phyloP scores from a whole-genome alignment of 2,797 vertebrate genomes.

The Pristis pectinata region DNA sequence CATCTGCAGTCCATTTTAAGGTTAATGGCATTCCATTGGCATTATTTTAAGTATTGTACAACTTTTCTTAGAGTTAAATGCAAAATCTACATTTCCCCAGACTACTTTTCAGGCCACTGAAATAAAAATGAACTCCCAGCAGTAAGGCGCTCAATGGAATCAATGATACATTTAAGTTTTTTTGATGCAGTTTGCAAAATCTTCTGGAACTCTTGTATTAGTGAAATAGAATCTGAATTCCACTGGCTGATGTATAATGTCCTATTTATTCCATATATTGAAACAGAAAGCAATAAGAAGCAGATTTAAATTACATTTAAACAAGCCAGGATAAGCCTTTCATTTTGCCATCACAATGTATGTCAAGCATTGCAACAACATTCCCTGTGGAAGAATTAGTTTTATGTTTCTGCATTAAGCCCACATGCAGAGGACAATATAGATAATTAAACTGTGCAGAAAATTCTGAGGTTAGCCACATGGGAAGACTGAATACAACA shows the following conservation, averaged over 20 bases:
- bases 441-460: background rate
- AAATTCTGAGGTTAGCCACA: background rate
- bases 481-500: background rate
- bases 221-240: background rate
- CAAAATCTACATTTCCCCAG: background rate
- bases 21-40: background rate
- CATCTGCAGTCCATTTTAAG: background rate
- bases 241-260: background rate
- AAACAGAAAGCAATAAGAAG: conserved; percentile 3
- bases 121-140: background rate
- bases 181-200: background rate
- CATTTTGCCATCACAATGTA: background rate
- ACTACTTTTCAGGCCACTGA: background rate
- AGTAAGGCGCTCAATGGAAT: background rate
- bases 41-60: background rate
- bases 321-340: background rate
- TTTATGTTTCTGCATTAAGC: background rate
- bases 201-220: background rate
- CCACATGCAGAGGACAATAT: background rate
- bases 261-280: background rate
- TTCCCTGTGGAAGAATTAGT: background rate
- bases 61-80: background rate
- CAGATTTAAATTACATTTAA: conserved; percentile 2
- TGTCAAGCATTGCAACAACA: background rate
- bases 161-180: background rate